Evolutionary conservation across 2,797 vertebrate genomes (phyloP).

Genomic region (Calcarius lapponicus): DNA sequence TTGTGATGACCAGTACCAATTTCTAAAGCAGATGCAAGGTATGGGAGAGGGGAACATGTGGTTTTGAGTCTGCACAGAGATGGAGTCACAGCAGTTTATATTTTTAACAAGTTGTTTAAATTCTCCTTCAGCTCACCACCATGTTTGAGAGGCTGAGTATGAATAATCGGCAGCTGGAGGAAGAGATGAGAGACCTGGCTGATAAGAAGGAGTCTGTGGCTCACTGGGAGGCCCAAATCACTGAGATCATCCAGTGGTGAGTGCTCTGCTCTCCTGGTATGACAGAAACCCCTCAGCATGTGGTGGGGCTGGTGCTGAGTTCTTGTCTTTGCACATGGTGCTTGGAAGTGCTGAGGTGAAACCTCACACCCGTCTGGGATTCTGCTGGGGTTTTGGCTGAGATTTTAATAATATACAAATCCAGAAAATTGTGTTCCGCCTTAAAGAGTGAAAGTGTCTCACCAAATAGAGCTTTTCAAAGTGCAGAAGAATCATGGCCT

Average conservation of each 20-base stretch:
- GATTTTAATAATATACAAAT: not conserved
- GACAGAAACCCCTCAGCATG: not conserved
- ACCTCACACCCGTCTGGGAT: not conserved
- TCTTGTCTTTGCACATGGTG: not conserved
- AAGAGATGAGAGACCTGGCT: slow-evolving; percentile 91
- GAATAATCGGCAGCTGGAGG: slow-evolving; percentile 90
- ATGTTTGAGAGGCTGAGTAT: slow-evolving; percentile 86
- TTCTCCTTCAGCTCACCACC: slow-evolving; percentile 80
- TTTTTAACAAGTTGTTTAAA: not conserved
- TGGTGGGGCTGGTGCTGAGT: not conserved
- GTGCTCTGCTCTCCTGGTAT: slow-evolving; percentile 38
- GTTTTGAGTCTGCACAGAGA: not conserved
- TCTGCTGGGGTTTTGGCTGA: not conserved
- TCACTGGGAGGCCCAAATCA: slow-evolving; percentile 99
- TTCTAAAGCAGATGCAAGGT: not conserved
- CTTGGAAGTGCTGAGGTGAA: not conserved
- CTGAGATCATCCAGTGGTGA: slow-evolving; percentile 99
- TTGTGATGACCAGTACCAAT: not conserved
- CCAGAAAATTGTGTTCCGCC: not conserved
- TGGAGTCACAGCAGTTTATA: not conserved
- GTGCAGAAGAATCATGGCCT: not conserved
- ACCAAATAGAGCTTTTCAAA: not conserved
- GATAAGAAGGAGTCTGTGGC: slow-evolving; percentile 98
- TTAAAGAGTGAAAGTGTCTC: slow-evolving; percentile 34
- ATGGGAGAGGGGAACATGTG: not conserved